phyloP scores from a whole-genome alignment of 2,113 vertebrate species.

The Physeter macrocephalus region DNA sequence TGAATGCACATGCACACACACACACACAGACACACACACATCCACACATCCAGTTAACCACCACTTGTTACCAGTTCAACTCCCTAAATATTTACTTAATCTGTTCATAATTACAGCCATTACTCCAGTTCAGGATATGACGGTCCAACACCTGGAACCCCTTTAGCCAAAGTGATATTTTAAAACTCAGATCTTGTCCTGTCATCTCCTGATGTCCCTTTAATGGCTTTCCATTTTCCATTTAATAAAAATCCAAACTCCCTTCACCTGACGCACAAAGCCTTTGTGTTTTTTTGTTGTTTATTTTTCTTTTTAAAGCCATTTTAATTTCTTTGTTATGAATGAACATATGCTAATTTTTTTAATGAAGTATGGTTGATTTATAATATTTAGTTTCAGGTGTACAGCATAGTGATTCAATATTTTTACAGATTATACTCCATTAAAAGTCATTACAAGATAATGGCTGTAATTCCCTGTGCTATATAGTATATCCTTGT shows the following conservation, averaged over 20 bases:
- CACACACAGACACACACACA: too few relatives aligned
- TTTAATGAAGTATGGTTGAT: too few relatives aligned
- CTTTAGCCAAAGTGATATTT: neutral
- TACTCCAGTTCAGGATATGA: neutral
- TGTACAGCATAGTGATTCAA: too few relatives aligned
- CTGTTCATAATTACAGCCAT: neutral
- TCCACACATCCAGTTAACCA: neutral
- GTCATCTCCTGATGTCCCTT: neutral
- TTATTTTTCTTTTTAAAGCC: too few relatives aligned
- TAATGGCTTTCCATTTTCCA: neutral
- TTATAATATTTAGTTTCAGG: too few relatives aligned
- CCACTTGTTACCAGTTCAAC: neutral
- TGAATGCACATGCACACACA: neutral
- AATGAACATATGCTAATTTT: too few relatives aligned
- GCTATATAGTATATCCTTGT: too few relatives aligned
- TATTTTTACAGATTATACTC: too few relatives aligned
- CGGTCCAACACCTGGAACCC: neutral
- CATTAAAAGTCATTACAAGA: too few relatives aligned
- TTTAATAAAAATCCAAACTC: neutral
- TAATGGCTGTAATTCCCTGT: too few relatives aligned
- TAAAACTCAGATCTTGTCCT: neutral
- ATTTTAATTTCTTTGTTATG: too few relatives aligned
- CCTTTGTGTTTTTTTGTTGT: too few relatives aligned
- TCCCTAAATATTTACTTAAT: neutral
- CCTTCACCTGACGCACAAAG: neutral